Evolutionary conservation across 2,888 invertebrate genomes (phyloP), one percentile per base, ranked within the genome.

Genomic region (Dynastes maya): DNA sequence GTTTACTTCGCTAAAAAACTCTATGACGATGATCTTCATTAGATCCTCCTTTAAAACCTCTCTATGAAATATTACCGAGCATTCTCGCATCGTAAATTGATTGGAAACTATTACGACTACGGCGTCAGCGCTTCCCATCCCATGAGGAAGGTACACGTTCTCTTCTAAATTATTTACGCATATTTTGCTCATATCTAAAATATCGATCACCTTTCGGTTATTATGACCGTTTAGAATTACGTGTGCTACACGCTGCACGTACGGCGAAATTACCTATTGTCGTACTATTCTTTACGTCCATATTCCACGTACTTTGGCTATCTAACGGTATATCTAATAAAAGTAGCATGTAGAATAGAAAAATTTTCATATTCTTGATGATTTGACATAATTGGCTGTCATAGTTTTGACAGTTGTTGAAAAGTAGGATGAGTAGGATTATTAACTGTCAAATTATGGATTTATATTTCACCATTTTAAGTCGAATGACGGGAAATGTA

Each of bases 91-190:
- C 22, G 58, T 29, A 27, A 80, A 70, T 16, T 58, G 78, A 53
- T 80, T 80, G 9, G 81, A 77, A 45, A 81, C 49, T 49, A 80
- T 72, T 53, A 83, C 37, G 13, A 79, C 76, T 16, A 76, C 13
- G 8, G 81, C 78, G 78, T 83, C 83, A 2, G 82, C 77, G 29
- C 65, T 78, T 45, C 83, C 83, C 81, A 82, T 82, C 58, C 81
- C 81, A 61, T 77, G 75, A 49, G 83, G 80, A 70, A 83, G 78
- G 67, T 78, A 80, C n/a, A 81, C 64, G 70, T 79, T 65, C 16
- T 76, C 37, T 37, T 81, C 78, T 71, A 81, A 79, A 79, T 82
- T 76, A 63, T 83, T 74, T n/a, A 77, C 61, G 55, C 83, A 83
- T 13, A 77, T 79, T 55, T 67, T 63, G 70, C 82, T 83, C 78